Percentiles rank a stretch among this genome's conserved stretches.
phyloP scores from a whole-genome alignment of 2,797 vertebrate genomes.

The Schizopygopsis pylzovi region DNA sequence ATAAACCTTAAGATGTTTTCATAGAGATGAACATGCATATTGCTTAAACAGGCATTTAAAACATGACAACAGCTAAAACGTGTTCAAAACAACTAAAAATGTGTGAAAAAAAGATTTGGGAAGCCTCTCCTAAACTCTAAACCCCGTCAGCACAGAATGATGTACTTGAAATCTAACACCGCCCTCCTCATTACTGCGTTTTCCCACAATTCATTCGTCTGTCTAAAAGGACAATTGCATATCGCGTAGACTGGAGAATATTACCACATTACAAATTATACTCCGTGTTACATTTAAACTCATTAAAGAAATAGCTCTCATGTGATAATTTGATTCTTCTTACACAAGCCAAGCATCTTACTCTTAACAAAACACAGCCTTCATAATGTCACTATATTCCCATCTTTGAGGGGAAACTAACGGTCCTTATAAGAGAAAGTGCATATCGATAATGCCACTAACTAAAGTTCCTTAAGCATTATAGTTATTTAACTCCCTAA shows the following conservation, averaged over 20 bases:
- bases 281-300: not conserved
- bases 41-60: conserved; percentile 53
- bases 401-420: not conserved
- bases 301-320: not conserved
- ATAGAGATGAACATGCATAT: conserved; percentile 53
- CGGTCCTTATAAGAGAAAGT: conserved; percentile 41
- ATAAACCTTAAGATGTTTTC: conserved; percentile 38
- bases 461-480: conserved; percentile 26
- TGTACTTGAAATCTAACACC: not conserved
- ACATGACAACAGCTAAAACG: not conserved
- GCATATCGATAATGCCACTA: conserved; percentile 24
- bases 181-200: not conserved
- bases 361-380: conserved; percentile 11
- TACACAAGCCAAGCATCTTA: conserved; percentile 27
- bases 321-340: conserved; percentile 20
- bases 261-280: not conserved
- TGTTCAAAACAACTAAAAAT: conserved; percentile 28
- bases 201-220: conserved; percentile 2
- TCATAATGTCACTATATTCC: not conserved
- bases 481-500: conserved; percentile 29
- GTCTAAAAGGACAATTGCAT: not conserved
- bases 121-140: not conserved
- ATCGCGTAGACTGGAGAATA: not conserved
- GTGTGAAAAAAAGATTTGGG: not conserved
- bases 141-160: not conserved